phyloP scores from a whole-genome alignment of 2,888 invertebrate species.

The Peribatodes rhomboidaria region DNA sequence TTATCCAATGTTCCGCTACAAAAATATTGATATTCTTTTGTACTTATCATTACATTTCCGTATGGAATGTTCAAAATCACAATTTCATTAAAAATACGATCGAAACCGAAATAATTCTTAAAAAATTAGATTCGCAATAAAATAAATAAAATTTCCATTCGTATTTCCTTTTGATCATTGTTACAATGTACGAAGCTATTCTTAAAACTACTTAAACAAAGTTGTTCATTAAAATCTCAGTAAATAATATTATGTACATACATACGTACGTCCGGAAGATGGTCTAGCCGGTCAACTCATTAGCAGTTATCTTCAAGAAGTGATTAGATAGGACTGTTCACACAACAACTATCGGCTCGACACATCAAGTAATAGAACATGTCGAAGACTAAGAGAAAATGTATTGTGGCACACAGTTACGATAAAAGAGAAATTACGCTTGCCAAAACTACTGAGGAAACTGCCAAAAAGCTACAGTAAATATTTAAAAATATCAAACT shows the following conservation, averaged over 20 bases:
- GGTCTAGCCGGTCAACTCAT: constrained; percentile 27
- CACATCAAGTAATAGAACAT: constrained; percentile 9
- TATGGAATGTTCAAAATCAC: constrained; percentile 84
- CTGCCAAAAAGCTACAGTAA: too few species aligned
- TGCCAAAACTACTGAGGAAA: constrained; percentile 2
- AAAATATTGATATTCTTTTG: constrained; percentile 84
- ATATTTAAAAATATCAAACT: background rate
- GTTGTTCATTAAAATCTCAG: constrained; percentile 72
- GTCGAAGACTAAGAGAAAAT: constrained; percentile 1
- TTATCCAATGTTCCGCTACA: constrained; percentile 74
- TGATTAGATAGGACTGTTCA: constrained; percentile 42
- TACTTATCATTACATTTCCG: constrained; percentile 83
- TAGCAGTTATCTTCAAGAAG: constrained; percentile 15
- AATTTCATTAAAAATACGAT: constrained; percentile 73
- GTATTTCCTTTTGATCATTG: constrained; percentile 61
- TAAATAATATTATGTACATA: constrained; percentile 42
- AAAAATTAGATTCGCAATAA: constrained; percentile 65
- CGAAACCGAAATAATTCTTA: constrained; percentile 65
- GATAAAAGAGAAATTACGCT: background rate
- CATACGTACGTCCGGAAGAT: constrained; percentile 57
- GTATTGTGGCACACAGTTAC: background rate
- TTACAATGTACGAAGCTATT: constrained; percentile 57
- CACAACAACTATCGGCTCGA: constrained; percentile 15
- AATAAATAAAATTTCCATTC: constrained; percentile 77
- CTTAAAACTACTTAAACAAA: constrained; percentile 64